Conservation (phyloP, 2,113 vertebrate species). For the Opisthocomus hoazin region DNA sequence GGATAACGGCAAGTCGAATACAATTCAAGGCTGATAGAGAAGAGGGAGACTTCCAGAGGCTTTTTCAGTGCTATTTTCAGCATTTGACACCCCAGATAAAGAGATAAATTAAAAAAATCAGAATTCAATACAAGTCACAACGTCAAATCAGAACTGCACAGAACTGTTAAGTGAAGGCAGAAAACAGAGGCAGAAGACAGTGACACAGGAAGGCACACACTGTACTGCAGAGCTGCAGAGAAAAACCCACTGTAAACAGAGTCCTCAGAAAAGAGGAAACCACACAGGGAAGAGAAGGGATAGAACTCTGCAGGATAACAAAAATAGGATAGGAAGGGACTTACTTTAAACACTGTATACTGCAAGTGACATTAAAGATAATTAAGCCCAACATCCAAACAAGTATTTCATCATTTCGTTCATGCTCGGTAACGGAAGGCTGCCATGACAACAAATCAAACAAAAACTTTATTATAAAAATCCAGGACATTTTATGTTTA, state of each 20-base stretch:
- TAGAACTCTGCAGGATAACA: not conserved
- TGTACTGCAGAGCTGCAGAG: not conserved
- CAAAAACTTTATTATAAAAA: not conserved
- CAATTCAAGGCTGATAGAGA: not conserved
- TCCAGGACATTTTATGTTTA: not conserved
- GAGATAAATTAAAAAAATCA: not conserved
- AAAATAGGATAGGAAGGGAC: not conserved
- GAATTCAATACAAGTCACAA: not conserved
- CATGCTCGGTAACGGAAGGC: not conserved
- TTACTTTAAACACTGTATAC: not conserved
- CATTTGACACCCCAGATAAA: not conserved
- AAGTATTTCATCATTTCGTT: not conserved
- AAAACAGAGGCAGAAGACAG: not conserved
- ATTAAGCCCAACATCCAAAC: not conserved
- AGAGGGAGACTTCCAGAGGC: not conserved
- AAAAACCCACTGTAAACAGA: not conserved
- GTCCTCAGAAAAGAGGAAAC: not conserved
- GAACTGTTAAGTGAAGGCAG: not conserved
- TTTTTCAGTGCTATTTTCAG: not conserved
- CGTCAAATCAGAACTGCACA: rapidly evolving
- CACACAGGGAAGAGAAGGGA: not conserved
- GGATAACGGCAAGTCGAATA: not conserved
- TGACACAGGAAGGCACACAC: not conserved
- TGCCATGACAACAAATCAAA: not conserved
- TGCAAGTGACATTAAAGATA: not conserved